Percentiles rank a stretch among this genome's conserved stretches.
phyloP scores from a whole-genome alignment of 2,888 invertebrate species.

The Callimorpha dominula region DNA sequence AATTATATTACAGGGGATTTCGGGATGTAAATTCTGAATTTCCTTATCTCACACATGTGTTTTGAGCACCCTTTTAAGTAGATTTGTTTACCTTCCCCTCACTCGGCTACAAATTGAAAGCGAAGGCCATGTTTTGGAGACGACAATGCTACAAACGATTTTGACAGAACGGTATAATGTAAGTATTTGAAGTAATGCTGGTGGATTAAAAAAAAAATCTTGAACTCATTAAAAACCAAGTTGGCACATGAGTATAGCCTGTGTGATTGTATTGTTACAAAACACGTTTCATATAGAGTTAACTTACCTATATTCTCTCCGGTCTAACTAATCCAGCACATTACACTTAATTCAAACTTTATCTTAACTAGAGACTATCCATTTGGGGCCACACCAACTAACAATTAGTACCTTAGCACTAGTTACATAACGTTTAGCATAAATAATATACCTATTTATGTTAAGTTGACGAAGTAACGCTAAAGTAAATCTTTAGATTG shows the following conservation, averaged over 20 bases:
- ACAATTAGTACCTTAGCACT: conserved; percentile 12
- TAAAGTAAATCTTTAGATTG: conserved; percentile 14
- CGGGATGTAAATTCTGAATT: conserved; percentile 27
- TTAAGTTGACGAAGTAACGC: conserved; percentile 14
- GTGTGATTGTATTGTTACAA: too few relatives aligned
- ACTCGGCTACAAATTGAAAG: not conserved
- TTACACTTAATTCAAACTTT: too few relatives aligned
- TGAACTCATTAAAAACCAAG: not conserved
- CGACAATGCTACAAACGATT: not conserved
- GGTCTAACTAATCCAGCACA: too few relatives aligned
- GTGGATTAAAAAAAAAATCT: not conserved
- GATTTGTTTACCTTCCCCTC: conserved; percentile 26
- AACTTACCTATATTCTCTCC: too few relatives aligned
- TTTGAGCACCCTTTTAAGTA: conserved; percentile 39
- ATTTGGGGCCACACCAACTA: not conserved
- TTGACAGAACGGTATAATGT: not conserved
- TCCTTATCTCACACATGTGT: conserved; percentile 25
- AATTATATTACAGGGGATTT: conserved; percentile 41
- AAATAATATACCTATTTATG: conserved; percentile 7
- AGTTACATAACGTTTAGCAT: conserved; percentile 14
- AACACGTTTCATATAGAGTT: too few relatives aligned
- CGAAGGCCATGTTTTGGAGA: not conserved
- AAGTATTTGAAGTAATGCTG: not conserved
- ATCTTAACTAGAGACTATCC: too few relatives aligned
- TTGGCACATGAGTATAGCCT: too few relatives aligned